Percentiles rank a stretch among this genome's conserved stretches.
Conservation (phyloP, 1,140 invertebrate species). For the Drosophila sulfurigaster region DNA sequence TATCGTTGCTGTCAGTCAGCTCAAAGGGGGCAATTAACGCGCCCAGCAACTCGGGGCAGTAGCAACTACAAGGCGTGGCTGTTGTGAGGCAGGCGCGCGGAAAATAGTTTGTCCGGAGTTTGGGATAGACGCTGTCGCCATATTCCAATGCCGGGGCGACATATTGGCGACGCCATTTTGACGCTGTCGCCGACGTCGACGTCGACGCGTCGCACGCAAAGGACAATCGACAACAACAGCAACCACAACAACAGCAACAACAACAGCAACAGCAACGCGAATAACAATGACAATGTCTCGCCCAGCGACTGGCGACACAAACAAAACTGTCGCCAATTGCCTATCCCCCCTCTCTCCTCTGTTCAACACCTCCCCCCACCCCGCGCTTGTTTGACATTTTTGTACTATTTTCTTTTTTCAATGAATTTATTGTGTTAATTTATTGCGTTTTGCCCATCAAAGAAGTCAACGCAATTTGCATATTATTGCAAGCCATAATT, state of each 20-base stretch:
- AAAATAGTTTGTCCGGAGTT: conserved; percentile 42
- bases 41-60: conserved; percentile 49
- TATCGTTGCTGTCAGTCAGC: conserved; percentile 80
- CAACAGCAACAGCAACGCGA: conserved; percentile 21
- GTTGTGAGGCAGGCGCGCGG: conserved; percentile 23
- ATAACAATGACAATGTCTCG: conserved; percentile 31
- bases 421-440: conserved; percentile 77
- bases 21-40: conserved; percentile 82
- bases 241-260: conserved; percentile 33
- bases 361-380: background rate
- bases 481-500: conserved; percentile 72
- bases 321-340: conserved; percentile 50
- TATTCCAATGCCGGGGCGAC: conserved; percentile 69
- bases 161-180: conserved; percentile 82
- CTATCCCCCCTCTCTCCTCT: conserved; percentile 1
- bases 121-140: conserved; percentile 53
- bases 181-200: conserved; percentile 56
- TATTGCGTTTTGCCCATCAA: conserved; percentile 61
- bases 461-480: conserved; percentile 63
- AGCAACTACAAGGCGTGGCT: conserved; percentile 17
- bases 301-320: conserved; percentile 50
- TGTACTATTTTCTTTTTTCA: conserved; percentile 40
- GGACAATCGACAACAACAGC: conserved; percentile 46
- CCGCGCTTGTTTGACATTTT: conserved; percentile 12
- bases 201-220: conserved; percentile 46